Base-by-base conservation (phyloP, 64 coral and sea anemone genomes). In the Montipora cactus region DNA sequence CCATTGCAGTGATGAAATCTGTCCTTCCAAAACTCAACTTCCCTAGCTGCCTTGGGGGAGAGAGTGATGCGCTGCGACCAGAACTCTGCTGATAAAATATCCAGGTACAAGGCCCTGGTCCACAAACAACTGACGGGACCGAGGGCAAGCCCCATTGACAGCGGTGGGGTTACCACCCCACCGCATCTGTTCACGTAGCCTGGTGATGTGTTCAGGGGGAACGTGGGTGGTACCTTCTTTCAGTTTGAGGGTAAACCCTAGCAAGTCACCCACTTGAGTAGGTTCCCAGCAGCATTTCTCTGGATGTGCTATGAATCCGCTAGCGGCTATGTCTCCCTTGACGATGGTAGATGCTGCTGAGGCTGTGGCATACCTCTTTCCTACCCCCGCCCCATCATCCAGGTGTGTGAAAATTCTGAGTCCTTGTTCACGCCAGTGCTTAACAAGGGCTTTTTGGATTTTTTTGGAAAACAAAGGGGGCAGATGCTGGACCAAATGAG, bases 111-210 rank as follows among this genome's bases (percentile, higher is more conserved):
- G 14, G 73, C 73, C 73, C 73, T 76, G 18, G 81, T 95, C 88
- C 81, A 95, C 8, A 95, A 75, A 13, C 74, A 74, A 22, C 67
- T 88, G 10, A 95, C 93, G 4, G 93, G 93, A 44, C 81, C 93
- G 11, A 95, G 52, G 19, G 93, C 93, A 48, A 95, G 47, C 47
- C 49, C 75, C 94, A 95, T 95, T 13, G 94, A 95, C 16, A 95
- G 87, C 92, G 1, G 28, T 37, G 28, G 28, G 28, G 28, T 28
- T 28, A 23, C 22, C 22, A 23, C 22, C 22, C 22, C 22, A 23
- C 22, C 22, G 22, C 22, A 23, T 37, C 28, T 1, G 28, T 37
- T 37, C 28, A 37, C 1, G 28, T 37, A 64, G 59, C 13, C 13
- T 64, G 8, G 59, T 10, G 59, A 64, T 11, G 8, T 4, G 0